Conservation (phyloP, 2,797 vertebrate species). For the Dipus sagitta region DNA sequence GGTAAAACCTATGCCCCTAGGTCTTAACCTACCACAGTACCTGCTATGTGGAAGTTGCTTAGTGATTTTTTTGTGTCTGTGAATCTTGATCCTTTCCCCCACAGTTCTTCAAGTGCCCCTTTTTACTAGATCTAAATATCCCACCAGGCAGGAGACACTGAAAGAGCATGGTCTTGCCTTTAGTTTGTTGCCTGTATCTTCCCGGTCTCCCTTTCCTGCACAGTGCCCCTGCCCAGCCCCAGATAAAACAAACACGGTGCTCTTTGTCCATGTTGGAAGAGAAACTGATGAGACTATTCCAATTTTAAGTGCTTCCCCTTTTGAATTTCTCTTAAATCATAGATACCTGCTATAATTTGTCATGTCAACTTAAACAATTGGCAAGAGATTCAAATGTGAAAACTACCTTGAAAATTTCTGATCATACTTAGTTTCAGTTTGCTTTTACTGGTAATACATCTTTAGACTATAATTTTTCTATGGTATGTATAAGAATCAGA, state of each 20-base stretch:
- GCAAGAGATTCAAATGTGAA: not conserved
- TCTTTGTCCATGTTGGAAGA: not conserved
- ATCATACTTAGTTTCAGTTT: not conserved
- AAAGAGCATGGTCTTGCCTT: not conserved
- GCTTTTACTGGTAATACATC: not conserved
- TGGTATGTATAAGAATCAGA: not conserved
- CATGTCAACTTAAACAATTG: slow-evolving; percentile 36
- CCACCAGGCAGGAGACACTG: not conserved
- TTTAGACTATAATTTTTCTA: not conserved
- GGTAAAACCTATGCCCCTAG: not conserved
- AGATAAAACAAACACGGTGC: not conserved
- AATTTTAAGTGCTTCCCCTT: slow-evolving; percentile 34
- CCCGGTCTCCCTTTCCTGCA: not conserved
- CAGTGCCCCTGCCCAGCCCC: not conserved
- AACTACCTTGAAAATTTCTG: slow-evolving; percentile 5
- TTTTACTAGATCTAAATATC: not conserved
- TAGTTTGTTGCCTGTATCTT: not conserved
- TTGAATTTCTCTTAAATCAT: slow-evolving; percentile 39
- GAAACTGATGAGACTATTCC: not conserved
- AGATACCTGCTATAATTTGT: not conserved
- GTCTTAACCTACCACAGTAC: not conserved
- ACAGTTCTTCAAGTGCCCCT: not conserved
- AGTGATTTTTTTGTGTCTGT: not conserved
- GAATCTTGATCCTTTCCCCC: not conserved
- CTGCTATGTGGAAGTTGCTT: not conserved